These are phyloP conservation scores for Polypterus bichir DNA, from an alignment of 2,113 vertebrate genomes.

Conservation along the genomic window DNA sequence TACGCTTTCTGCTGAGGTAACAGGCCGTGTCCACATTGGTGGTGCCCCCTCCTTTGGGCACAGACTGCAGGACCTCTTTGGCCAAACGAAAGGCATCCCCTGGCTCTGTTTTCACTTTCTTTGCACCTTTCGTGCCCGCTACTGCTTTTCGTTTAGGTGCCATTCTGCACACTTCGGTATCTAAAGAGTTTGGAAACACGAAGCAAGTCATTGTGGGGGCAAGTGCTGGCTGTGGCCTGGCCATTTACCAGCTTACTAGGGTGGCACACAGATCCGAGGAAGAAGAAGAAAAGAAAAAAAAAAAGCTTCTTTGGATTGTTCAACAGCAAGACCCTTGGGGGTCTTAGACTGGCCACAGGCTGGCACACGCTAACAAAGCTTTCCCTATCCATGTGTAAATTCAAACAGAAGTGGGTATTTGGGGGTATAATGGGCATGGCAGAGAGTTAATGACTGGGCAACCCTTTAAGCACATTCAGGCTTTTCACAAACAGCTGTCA, in stretches of 20 bases:
- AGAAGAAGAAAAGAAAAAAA: too few relatives aligned
- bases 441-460: too few relatives aligned
- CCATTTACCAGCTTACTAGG: neutral
- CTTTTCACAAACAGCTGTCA: too few relatives aligned
- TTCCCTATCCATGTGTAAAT: too few relatives aligned
- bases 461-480: too few relatives aligned
- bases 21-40: conserved; percentile 54
- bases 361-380: too few relatives aligned
- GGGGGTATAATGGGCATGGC: too few relatives aligned
- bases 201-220: neutral
- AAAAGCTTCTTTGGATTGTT: too few relatives aligned
- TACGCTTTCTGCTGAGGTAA: neutral
- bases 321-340: too few relatives aligned
- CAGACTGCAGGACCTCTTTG: conserved; percentile 57
- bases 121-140: conserved; percentile 24
- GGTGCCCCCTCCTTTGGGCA: conserved; percentile 36
- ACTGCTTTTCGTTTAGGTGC: conserved; percentile 53
- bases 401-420: too few relatives aligned
- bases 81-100: conserved; percentile 52
- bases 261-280: neutral
- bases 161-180: conserved; percentile 37
- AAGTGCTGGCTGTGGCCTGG: neutral
- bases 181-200: neutral
- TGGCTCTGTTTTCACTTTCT: conserved; percentile 48
- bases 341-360: too few relatives aligned